Evolutionary conservation across 2,113 vertebrate species (phyloP), one percentile per base, ranked within the genome.

Genomic region (Gadus macrocephalus): DNA sequence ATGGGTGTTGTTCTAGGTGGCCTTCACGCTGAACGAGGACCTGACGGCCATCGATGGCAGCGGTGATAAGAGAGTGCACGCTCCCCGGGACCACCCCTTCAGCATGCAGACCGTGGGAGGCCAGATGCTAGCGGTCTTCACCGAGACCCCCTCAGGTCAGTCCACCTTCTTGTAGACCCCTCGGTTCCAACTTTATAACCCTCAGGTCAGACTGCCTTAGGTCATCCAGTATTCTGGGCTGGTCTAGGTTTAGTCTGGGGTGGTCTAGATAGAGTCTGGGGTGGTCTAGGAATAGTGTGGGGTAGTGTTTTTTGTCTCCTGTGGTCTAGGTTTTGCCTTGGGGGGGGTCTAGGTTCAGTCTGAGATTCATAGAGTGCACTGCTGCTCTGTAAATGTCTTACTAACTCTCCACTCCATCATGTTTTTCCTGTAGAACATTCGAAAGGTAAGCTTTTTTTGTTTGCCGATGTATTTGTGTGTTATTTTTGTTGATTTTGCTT

Each of bases 1-100:
- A 9, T 49, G 42, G 42, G 42, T 49, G 42, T 0, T 49, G 74
- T 27, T 35, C 6, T 88, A 99, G 97, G 96, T 99, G 58, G 95
- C 96, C 53, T 99, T 98, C 89, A 98, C 96, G 71, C 88, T 98
- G 82, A 98, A 97, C 73, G 97, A 99, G 81, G 97, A 99, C 42
- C 92, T 98, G 76, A 95, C 96, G 35, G 93, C 80, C 67, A 95
- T 98, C 70, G 93, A 87, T 17, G 92, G 93, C 68, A 91, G 95
- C 38, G 94, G 94, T 16, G 94, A 95, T 72, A 98, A 96, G 81
- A 88, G 91, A 7, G 94, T 98, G 69, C 93, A 92, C 19, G 94
- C 93, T 5, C 97, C 97, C 19, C 93, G 96, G 66, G 95, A 99
- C 14, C 97, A 99, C 83, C 96, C 96, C 0, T 97, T 99, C 89